Conservation (phyloP, 1,140 invertebrate genomes). For the Cotesia chilonis region DNA sequence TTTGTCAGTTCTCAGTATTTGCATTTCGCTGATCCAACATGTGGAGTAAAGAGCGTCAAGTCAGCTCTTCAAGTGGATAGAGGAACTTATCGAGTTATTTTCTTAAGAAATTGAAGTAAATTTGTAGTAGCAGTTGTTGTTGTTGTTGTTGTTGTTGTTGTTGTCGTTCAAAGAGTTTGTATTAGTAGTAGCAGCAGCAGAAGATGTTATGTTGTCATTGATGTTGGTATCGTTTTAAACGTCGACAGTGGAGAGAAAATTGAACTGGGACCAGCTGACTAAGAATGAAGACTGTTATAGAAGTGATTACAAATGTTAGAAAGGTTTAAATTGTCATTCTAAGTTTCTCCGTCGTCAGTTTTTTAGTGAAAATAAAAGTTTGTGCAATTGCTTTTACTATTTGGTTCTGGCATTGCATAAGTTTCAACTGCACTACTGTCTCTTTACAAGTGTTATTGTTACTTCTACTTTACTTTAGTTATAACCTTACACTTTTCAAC, state of each 20-base stretch:
- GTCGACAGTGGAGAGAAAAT: background rate
- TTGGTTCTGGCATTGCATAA: background rate
- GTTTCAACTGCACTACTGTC: background rate
- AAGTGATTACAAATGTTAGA: conserved; percentile 2
- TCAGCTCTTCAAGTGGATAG: too few relatives aligned
- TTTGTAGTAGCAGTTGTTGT: too few relatives aligned
- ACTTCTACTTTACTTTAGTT: background rate
- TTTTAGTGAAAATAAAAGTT: background rate
- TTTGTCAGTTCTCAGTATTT: background rate
- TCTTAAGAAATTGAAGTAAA: background rate
- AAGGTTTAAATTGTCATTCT: conserved; percentile 4
- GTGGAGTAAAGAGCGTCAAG: background rate
- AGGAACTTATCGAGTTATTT: too few relatives aligned
- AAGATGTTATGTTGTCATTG: too few relatives aligned
- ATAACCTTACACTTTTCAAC: conserved; percentile 7
- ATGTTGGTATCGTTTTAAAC: too few relatives aligned
- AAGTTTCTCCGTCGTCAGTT: background rate
- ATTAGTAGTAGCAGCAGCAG: too few relatives aligned
- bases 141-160: too few relatives aligned
- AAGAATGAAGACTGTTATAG: background rate
- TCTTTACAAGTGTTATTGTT: conserved; percentile 8
- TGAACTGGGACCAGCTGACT: background rate
- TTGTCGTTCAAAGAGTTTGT: too few relatives aligned
- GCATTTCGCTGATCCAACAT: conserved; percentile 10
- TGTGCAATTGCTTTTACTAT: background rate